Evolutionary conservation across 2,113 vertebrate species (phyloP).

Genomic region (Rattus rattus): DNA sequence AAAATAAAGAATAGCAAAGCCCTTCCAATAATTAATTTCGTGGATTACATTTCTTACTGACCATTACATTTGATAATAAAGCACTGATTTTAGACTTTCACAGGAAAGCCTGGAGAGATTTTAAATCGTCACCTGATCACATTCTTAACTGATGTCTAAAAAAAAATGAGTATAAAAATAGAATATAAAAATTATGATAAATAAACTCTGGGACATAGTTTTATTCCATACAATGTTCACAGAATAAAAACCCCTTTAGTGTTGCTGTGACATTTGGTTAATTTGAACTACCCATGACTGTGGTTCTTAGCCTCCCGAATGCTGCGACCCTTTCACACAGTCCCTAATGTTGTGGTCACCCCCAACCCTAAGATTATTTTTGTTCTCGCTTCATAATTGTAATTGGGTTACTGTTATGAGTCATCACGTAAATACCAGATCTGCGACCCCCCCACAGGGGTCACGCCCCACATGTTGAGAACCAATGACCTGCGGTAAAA

Average conservation of each 20-base stretch:
- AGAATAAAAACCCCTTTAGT: neutral
- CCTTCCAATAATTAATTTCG: constrained; percentile 45
- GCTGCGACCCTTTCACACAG: neutral
- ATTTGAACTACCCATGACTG: neutral
- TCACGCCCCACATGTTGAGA: neutral
- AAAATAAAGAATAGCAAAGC: neutral
- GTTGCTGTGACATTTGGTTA: neutral
- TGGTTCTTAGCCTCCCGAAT: neutral
- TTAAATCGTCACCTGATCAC: constrained; percentile 4
- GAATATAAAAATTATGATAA: constrained; percentile 1
- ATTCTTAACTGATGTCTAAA: constrained; percentile 4
- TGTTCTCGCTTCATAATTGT: neutral
- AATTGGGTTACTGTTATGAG: neutral
- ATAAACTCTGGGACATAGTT: neutral
- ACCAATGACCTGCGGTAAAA: neutral
- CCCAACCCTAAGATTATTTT: neutral
- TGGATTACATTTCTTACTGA: neutral
- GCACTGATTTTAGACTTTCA: neutral
- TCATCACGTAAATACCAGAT: neutral
- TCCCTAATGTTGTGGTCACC: neutral
- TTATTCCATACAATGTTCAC: neutral
- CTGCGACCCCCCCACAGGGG: neutral
- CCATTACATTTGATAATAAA: constrained; percentile 18
- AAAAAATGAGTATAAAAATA: constrained; percentile 12
- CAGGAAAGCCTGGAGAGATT: neutral